Base-by-base conservation (phyloP, 1,140 invertebrate genomes). In the Lasioglossum baleicum region DNA sequence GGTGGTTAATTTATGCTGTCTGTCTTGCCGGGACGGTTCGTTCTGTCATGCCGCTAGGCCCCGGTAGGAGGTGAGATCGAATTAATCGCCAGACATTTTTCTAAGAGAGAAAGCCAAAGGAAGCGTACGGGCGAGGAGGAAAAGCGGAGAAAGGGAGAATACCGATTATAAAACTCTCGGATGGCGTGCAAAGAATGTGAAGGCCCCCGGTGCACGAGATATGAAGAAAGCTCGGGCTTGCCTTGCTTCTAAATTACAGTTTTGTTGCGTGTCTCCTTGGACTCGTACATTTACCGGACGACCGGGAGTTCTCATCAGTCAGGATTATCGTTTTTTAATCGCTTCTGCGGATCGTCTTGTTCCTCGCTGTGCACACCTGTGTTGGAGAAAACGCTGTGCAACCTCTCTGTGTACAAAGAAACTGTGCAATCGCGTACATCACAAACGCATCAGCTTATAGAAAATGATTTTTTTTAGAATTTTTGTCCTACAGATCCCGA, bases 31-130 rank as follows among this genome's bases (percentile, higher is more conserved):
- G 35, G 75, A 22, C 63, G 83, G 76, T 85, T 83, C 83, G 72
- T 80, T 86, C 83, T 64, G 84, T 82, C 83, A 82, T 73, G 83
- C 17, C 26, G 58, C 69, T 75, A 76, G 35, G 42, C 66, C 83
- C 65, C 69, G 56, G 77, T 78, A 70, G 77, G 74, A 64, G 83
- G 81, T 69, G 81, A 87, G 83, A 82, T 79, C 84, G 77, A 89
- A 91, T 91, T 90, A 90, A 91, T 91, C 89, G 90, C 83, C 77
- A 86, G 86, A 85, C 83, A 89, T 91, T 91, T 90, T 88, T 89
- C 81, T 81, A 82, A 63, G 31, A 63, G 73, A 74, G 75, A 75
- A 66, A 72, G 71, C 15, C 10, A 60, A 48, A 73, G 31, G 64
- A 53, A 65, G 73, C 20, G 68, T 80, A 77, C 80, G 83, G 69